Base-by-base conservation (phyloP, 1,140 invertebrate species). In the Neotoxoptera formosana region DNA sequence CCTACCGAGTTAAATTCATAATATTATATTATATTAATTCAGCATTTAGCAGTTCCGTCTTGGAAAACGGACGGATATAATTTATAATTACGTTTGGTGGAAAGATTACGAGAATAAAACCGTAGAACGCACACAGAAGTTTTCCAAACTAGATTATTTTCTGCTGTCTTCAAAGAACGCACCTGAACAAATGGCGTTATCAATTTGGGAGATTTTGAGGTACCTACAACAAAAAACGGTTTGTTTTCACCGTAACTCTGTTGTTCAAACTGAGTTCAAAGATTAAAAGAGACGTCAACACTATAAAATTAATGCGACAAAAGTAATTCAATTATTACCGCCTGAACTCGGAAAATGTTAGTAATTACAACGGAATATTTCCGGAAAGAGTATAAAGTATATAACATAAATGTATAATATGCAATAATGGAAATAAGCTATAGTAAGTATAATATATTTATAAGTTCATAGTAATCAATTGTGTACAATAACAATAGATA, bases 171-270 rank as follows among this genome's bases (percentile, higher is more conserved):
- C 47, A 21, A n/a, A 88, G 41, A 51, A 48, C 7, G n/a, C 48
- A 51, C 47, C 87, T 53, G 47, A 53, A 88, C 20, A 51, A 88
- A 88, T 88, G 87, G 20, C n/a, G n/a, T 88, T 88, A 88, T 53
- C 47, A 34, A 88, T 88, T 88, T 53, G 34, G 0, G n/a, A 53
- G n/a, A 48, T 87, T 87, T 51, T 88, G 20, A 21, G 4, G 17
- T 21, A 23, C 2, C 41, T 41, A 41, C 4, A 51, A n/a, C n/a
- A 76, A 88, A 88, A 51, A 36, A 51, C 21, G 47, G 47, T 88
- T 36, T 88, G 30, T 34, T 88, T 47, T 53, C 30, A 45, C 47
- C 23, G 17, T 34, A 87, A 87, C 30, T 48, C 47, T 8, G n/a
- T 21, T 8, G 34, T 88, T 41, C 21, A 48, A 48, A 87, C 87